A percentile compares a stretch with the other conserved stretches of the same genome.
phyloP scores from a whole-genome alignment of 2,113 vertebrate genomes.

The Coptodon rendalli region DNA sequence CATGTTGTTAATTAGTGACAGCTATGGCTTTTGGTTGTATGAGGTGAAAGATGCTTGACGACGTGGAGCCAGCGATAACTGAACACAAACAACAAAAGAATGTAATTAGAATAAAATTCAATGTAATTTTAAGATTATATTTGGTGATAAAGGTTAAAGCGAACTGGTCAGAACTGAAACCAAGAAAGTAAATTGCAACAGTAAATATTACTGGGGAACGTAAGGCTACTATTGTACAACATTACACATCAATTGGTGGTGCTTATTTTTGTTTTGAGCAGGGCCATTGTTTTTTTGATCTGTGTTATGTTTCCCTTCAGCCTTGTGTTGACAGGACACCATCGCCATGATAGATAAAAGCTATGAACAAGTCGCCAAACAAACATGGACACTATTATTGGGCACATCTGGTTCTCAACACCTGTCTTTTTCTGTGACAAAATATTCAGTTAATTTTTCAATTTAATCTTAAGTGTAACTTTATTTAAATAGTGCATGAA shows the following conservation, averaged over 20 bases:
- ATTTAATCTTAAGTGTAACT: background rate
- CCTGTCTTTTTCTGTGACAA: background rate
- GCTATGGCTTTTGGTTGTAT: background rate
- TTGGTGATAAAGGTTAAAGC: background rate
- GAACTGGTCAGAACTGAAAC: background rate
- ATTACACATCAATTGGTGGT: background rate
- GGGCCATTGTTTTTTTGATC: background rate
- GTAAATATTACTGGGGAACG: background rate
- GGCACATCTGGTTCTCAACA: background rate
- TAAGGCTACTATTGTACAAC: background rate
- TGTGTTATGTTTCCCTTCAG: background rate
- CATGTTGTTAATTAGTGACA: background rate
- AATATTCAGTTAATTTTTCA: background rate
- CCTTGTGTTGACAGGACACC: slow-evolving; percentile 19
- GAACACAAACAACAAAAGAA: background rate
- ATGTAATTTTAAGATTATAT: background rate
- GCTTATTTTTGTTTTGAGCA: background rate
- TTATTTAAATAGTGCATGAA: background rate
- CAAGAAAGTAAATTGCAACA: background rate
- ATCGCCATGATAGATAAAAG: slow-evolving; percentile 43
- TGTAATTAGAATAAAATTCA: background rate
- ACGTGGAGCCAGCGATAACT: background rate
- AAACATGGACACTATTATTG: slow-evolving; percentile 13
- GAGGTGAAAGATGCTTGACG: background rate
- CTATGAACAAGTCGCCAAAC: background rate